These are phyloP conservation scores for Peromyscus eremicus DNA, from an alignment of 2,797 vertebrate genomes.

Conservation along the genomic window DNA sequence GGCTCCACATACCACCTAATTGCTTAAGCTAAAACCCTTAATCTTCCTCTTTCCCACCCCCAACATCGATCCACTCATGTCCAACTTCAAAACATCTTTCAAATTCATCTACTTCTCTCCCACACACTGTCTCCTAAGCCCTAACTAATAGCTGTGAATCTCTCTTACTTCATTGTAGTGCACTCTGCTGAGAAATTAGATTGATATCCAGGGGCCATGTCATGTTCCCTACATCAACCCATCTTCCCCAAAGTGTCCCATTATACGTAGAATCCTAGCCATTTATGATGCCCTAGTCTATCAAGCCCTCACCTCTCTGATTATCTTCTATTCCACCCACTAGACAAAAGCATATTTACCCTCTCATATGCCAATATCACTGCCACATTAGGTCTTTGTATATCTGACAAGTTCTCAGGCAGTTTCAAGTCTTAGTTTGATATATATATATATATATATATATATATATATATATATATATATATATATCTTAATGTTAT, in stretches of 20 bases:
- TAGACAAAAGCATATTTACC: neutral
- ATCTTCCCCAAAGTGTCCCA: neutral
- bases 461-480: too few relatives aligned
- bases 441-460: too few relatives aligned
- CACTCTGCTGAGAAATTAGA: neutral
- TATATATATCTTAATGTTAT: neutral
- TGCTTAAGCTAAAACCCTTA: neutral
- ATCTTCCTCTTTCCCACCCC: slow-evolving; percentile 11
- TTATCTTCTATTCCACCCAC: neutral
- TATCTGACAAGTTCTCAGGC: neutral
- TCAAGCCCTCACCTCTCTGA: neutral
- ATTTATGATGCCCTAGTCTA: neutral
- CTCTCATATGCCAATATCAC: neutral
- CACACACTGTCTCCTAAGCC: neutral
- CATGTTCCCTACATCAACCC: neutral
- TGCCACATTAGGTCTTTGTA: neutral
- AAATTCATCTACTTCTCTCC: neutral
- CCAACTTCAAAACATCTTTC: slow-evolving; percentile 27
- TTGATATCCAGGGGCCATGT: neutral
- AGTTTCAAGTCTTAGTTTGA: neutral
- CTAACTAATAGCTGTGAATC: neutral
- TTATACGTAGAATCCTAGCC: neutral
- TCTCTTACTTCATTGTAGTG: neutral
- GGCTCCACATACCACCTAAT: neutral
- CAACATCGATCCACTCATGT: neutral